Evolutionary conservation across 2,888 invertebrate species (phyloP), one percentile per base, ranked within the genome.

Genomic region (Pollenia angustigena): DNA sequence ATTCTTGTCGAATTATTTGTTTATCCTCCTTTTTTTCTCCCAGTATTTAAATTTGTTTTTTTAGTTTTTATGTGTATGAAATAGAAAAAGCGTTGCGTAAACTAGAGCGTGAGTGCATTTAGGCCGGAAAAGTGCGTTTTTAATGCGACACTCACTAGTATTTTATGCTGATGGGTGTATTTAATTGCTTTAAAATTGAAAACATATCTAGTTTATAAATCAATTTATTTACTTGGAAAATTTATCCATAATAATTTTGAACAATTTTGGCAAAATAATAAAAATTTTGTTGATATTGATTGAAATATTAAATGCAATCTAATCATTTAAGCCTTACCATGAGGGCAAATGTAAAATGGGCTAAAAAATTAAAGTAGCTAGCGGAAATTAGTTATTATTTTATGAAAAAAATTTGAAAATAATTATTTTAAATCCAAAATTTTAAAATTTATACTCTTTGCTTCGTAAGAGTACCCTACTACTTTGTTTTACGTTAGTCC

Each of bases 151-250:
- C 52, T 14, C n/a, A 32, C 32, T 3, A 0, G 23, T 18, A 68
- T 58, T 66, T 50, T 16, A 56, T 42, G 32, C 42, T 44, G 11
- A 66, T 81, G 40, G 76, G 52, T 56, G 46, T 44, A 79, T 75
- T 76, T 81, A 87, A 87, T 86, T 86, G 85, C 64, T 82, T 85
- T 69, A 50, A 85, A 85, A 62, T 78, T 74, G 50, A 69, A 81
- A 71, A 79, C 44, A 23, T 16, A 32, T 0, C 32, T 16, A 58
- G 42, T 58, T 50, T 79, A 32, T 23, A 66, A 58, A 85, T 81
- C 18, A 66, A 58, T 68, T 75, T 75, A 60, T 71, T 85, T 81
- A 71, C 44, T 75, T 76, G 85, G 81, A 85, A 81, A 75, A 50
- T 32, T 32, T 6, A 58, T 71, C 44, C 40, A 46, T 40, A 23